Conservation (phyloP, 2,888 invertebrate genomes). For the Steinernema carpocapsae region DNA sequence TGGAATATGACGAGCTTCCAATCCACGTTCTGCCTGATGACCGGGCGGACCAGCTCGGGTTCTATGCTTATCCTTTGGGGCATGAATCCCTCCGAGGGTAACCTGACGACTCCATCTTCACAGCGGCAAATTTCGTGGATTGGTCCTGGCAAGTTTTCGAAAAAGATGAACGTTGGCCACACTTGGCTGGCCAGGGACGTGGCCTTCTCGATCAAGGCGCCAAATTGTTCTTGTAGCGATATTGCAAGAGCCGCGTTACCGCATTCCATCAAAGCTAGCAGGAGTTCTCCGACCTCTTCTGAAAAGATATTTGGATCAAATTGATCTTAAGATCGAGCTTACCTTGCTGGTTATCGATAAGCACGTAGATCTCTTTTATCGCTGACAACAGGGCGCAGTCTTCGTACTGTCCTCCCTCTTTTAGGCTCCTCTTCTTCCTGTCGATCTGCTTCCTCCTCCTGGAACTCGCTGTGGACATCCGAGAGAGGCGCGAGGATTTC, state of each 20-base stretch:
- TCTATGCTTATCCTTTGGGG: constrained; percentile 49
- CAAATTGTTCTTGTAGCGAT: constrained; percentile 42
- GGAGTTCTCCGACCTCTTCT: constrained; percentile 51
- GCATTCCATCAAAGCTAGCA: constrained; percentile 50
- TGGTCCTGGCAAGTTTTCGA: constrained; percentile 59
- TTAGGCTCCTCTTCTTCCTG: constrained; percentile 58
- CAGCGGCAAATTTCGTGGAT: constrained; percentile 53
- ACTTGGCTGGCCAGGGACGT: constrained; percentile 38
- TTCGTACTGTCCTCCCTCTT: constrained; percentile 65
- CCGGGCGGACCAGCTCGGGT: constrained; percentile 54
- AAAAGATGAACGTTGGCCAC: constrained; percentile 56
- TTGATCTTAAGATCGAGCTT: not conserved
- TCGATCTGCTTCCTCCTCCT: constrained; percentile 50
- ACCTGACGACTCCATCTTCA: constrained; percentile 51
- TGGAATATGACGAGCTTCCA: constrained; percentile 51
- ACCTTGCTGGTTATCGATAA: constrained; percentile 1
- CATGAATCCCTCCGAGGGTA: constrained; percentile 52
- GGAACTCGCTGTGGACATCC: constrained; percentile 51
- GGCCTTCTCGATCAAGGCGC: constrained; percentile 39
- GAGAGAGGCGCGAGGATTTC: constrained; percentile 42
- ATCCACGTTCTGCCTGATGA: constrained; percentile 34
- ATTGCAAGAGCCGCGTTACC: constrained; percentile 45
- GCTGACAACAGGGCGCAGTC: constrained; percentile 58
- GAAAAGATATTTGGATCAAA: constrained; percentile 31
- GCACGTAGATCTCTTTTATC: not conserved